Evolutionary conservation across 2,888 invertebrate genomes (phyloP).

Genomic region (Drosophila paramelanica): DNA sequence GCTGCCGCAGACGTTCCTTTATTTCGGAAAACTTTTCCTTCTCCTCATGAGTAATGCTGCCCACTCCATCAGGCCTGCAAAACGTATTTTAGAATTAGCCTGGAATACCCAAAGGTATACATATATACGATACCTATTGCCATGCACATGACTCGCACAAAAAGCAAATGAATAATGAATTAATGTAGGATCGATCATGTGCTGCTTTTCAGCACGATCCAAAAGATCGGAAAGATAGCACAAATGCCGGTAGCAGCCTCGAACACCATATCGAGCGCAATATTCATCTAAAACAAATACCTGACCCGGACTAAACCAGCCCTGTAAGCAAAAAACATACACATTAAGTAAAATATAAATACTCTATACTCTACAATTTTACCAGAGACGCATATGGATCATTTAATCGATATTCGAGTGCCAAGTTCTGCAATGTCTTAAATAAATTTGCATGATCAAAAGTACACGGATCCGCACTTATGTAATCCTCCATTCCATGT

Average conservation of each 20-base stretch:
- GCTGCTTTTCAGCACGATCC: constrained; percentile 96
- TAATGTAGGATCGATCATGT: constrained; percentile 98
- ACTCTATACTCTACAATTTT: no score
- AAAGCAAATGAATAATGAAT: constrained; percentile 99
- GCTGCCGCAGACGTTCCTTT: constrained; percentile 95
- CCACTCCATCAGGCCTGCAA: constrained; percentile 97
- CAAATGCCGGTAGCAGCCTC: constrained; percentile 98
- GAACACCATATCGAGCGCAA: constrained; percentile 98
- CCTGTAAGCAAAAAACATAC: constrained; percentile 86
- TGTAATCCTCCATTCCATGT: constrained; percentile 99
- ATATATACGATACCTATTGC: constrained; percentile 92
- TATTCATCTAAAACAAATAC: constrained; percentile 99
- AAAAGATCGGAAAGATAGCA: constrained; percentile 97
- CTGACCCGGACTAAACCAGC: constrained; percentile 99
- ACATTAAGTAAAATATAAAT: neutral
- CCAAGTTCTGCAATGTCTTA: constrained; percentile 95
- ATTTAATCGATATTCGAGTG: constrained; percentile 97
- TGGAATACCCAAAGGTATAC: neutral
- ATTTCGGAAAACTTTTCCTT: constrained; percentile 99
- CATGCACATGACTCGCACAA: constrained; percentile 99
- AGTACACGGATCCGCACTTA: constrained; percentile 99
- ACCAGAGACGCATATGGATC: constrained; percentile 99
- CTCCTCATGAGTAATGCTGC: constrained; percentile 99
- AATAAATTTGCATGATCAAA: constrained; percentile 98
- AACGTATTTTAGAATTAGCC: neutral